phyloP scores from a whole-genome alignment of 64 coral and sea anemone genomes.

The Pocillopora verrucosa region DNA sequence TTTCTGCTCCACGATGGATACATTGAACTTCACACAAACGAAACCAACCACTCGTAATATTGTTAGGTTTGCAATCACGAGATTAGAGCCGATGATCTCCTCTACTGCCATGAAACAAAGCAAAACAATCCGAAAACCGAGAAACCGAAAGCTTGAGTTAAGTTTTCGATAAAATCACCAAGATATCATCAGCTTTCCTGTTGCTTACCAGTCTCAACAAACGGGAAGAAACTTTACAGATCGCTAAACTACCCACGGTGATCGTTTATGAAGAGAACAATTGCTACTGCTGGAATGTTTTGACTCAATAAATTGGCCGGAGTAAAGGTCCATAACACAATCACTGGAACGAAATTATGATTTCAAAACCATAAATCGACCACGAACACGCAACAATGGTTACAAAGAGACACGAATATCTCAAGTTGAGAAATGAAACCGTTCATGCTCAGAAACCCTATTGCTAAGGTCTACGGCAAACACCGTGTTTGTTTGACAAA shows the following conservation, averaged over 20 bases:
- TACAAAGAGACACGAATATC: neutral
- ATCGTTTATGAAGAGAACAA: slow-evolving; percentile 15
- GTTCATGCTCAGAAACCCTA: neutral
- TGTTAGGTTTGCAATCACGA: neutral
- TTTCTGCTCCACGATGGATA: neutral
- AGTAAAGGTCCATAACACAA: neutral
- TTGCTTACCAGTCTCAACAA: neutral
- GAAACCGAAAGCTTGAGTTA: too few species aligned
- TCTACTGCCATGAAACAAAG: too few species aligned
- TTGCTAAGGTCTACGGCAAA: neutral
- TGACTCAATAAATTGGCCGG: neutral
- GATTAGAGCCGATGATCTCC: neutral
- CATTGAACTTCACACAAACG: neutral
- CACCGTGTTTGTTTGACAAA: neutral
- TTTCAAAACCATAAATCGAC: neutral
- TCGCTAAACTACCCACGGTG: neutral
- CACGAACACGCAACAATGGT: neutral
- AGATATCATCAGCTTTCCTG: neutral
- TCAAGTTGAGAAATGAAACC: neutral
- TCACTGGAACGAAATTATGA: neutral
- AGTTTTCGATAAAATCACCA: too few species aligned
- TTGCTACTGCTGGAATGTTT: slow-evolving; percentile 20
- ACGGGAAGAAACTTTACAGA: neutral
- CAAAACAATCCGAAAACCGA: too few species aligned
- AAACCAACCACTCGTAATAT: slow-evolving; percentile 13